Base-by-base conservation (phyloP, 2,888 invertebrate species). In the Eupithecia dodoneata region DNA sequence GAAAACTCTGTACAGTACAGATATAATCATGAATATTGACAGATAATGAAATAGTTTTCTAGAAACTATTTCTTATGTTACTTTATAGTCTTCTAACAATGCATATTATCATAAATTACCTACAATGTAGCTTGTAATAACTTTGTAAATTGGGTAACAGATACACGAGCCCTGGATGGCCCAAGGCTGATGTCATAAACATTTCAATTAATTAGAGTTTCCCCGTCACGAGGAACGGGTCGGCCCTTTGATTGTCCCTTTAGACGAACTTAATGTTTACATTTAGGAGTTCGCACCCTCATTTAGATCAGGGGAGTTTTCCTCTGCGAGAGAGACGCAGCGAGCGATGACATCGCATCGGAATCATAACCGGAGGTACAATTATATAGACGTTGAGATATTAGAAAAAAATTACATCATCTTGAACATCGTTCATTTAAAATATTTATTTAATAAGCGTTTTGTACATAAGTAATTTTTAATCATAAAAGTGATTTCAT, bases 121-220 rank as follows among this genome's bases (percentile, higher is more conserved):
- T 55, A 30, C 67, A 52, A 55, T 66, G 55, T 44, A 63, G 13
- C 70, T 71, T 71, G 49, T 63, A 65, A 75, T 73, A 75, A 79
- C 75, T 83, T 80, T 79, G 77, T 72, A 74, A 82, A 83, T 83
- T 82, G 82, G 79, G 76, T 83, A 80, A 74, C 72, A 83, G 82
- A 84, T 85, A 83, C 83, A 84, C 81, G 79, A 77, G 81, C 80
- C 79, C 77, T 74, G 74, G 73, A 76, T 81, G 70, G 80, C 83
- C 78, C 79, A 79, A 82, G 86, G 86, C 83, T 85, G 82, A 84
- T 86, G 88, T 88, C 88, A 88, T 89, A 90, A 89, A 89, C 89
- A 90, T 89, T 89, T 87, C 86, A 89, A 89, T 90, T 91, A 90
- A 90, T 90, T 90, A 89, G 85, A 87, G 85, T 84, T 86, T 81